These are phyloP conservation scores for Chloropsis hardwickii DNA, from an alignment of 2,113 vertebrate genomes.

Conservation along the genomic window DNA sequence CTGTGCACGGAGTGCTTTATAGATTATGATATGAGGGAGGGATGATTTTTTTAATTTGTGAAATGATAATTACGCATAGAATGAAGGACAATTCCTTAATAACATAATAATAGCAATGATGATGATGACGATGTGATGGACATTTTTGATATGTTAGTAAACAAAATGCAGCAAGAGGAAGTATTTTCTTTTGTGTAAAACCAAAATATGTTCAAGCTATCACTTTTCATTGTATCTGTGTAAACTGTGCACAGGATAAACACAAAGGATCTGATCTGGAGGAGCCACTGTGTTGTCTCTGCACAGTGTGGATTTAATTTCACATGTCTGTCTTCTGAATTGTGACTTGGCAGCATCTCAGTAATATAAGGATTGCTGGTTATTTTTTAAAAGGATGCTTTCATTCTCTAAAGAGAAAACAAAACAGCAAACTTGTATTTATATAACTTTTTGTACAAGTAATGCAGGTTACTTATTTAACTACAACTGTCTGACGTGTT, in stretches of 20 bases:
- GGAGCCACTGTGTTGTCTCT: neutral
- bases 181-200: constrained; percentile 3
- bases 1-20: constrained; percentile 43
- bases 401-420: constrained; percentile 63
- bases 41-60: neutral
- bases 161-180: neutral
- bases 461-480: constrained; percentile 76
- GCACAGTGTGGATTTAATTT: constrained; percentile 61
- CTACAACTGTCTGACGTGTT: constrained; percentile 47
- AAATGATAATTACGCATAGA: constrained; percentile 9
- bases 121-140: neutral
- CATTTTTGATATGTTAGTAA: constrained; percentile 10
- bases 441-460: constrained; percentile 73
- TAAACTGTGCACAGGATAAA: neutral
- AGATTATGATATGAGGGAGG: neutral
- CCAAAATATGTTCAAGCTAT: neutral
- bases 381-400: constrained; percentile 56
- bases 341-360: constrained; percentile 36
- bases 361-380: constrained; percentile 32
- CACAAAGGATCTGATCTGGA: neutral
- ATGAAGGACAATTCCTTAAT: constrained; percentile 18
- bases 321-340: constrained; percentile 67
- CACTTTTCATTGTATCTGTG: neutral
- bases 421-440: constrained; percentile 61
- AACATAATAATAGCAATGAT: neutral